Evolutionary conservation across 2,888 invertebrate species (phyloP), one percentile per base, ranked within the genome.

Genomic region (Tetrapedia diversipes): DNA sequence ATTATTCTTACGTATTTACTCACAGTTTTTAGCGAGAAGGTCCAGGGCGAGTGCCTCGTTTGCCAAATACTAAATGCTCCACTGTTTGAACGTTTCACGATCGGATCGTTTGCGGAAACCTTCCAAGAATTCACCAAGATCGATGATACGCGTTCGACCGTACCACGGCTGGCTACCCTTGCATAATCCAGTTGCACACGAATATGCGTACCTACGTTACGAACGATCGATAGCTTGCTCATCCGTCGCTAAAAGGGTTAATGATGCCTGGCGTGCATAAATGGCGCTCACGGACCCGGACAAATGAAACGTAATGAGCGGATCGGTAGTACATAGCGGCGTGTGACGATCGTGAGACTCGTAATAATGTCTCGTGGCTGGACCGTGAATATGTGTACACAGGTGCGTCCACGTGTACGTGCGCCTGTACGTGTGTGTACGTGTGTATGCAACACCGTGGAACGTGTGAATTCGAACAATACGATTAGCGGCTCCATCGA

Each of bases 301-400:
- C 83, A 84, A 84, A 84, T 83, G 84, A 84, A 83, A 81, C 81
- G 81, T 83, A 83, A 84, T 83, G 84, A 84, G 80, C 80, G 83
- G 73, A 84, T 83, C 81, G 83, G 54, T 29, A 56, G 70, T 70
- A 73, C 70, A 66, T 78, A 81, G 69, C 66, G 66, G 56, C 77
- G 75, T 70, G 77, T 79, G 65, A 80, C 71, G 78, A 83, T 70
- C 65, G 76, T 45, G 61, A 72, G 61, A 67, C 61, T 72, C 66
- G 76, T 68, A 78, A 80, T 80, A 77, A 77, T 70, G 73, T 66
- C n/a, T n/a, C 53, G 39, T 43, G 32, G 34, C 59, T 47, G 3
- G 53, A 29, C 43, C 65, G 56, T 53, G 72, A 60, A 59, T 64
- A 59, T 68, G 70, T 68, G 59, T 27, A 69, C 32, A 34, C 64